Evolutionary conservation across 2,113 vertebrate genomes (phyloP), one percentile per base, ranked within the genome.

Genomic region (Lonchura striata): DNA sequence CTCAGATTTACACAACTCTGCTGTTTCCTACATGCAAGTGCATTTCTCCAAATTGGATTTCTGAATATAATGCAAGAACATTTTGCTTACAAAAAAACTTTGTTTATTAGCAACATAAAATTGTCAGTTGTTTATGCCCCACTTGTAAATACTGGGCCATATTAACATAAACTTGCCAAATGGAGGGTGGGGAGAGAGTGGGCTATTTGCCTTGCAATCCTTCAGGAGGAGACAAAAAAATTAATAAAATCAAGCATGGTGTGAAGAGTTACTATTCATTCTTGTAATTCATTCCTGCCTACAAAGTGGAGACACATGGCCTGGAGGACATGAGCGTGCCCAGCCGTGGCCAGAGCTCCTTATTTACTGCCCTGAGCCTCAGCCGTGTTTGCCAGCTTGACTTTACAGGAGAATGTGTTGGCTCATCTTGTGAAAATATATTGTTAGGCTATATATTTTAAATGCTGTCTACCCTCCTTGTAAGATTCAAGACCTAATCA

Each of bases 401-500:
- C 96, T 95, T 70, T 65, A 91, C 60, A 41, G 61, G 93, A 81
- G 83, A 86, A 66, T 27, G 76, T 66, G 86, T 82, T 96, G 88
- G 91, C 86, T 97, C 42, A 18, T 95, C 95, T 86, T 91, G 86
- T 92, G 94, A 97, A 96, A 97, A 96, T 96, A 95, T 97, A 94
- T 86, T 95, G 93, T 71, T 81, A 95, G 81, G 86, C 87, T 76
- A 88, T 96, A 97, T 97, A 98, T 98, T 95, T 97, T 88, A 97
- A 97, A 95, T 72, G 69, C 92, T 96, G 60, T 72, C 96, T 97
- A 86, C 70, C 50, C 21, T 96, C 91, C 92, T 97, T 96, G 85
- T 97, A 97, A 94, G 91, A 96, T 64, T 96, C 81, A 88, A 97
- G 82, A 96, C 83, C 83, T 93, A 96, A 98, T 98, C 96, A 97